These are phyloP conservation scores for Aporrectodea caliginosa DNA, from an alignment of 1,140 invertebrate genomes.

Conservation along the genomic window DNA sequence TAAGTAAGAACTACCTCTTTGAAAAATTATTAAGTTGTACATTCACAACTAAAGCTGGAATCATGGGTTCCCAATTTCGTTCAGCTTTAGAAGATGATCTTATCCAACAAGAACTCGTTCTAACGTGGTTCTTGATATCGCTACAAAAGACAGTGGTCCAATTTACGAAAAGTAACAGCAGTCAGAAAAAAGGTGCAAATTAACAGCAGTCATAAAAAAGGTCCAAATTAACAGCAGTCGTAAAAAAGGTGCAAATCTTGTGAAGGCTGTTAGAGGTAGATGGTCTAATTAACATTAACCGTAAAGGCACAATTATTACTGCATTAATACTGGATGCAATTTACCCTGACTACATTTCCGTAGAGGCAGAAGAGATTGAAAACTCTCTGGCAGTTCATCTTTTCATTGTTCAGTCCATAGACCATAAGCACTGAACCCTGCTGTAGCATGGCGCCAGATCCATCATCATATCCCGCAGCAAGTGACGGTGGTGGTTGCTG, in stretches of 20 bases:
- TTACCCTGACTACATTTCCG: slow-evolving; percentile 92
- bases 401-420: slow-evolving; percentile 87
- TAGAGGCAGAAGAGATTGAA: slow-evolving; percentile 99
- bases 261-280: not conserved
- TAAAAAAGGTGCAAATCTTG: not conserved
- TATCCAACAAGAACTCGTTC: not conserved
- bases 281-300: not conserved
- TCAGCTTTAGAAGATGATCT: not conserved
- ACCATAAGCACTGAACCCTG: slow-evolving; percentile 94
- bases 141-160: not conserved
- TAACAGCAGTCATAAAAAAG: not conserved
- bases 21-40: not conserved
- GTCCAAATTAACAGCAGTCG: not conserved
- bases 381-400: slow-evolving; percentile 91
- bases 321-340: not conserved
- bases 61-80: not conserved
- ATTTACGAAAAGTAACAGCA: not conserved
- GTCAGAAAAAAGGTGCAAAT: not conserved
- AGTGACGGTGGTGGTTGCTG: slow-evolving; percentile 35
- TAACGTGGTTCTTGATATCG: not conserved
- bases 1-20: not conserved
- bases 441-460: slow-evolving; percentile 56
- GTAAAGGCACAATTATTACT: not conserved
- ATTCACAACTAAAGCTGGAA: not conserved
- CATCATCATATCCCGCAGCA: slow-evolving; percentile 36